These are phyloP conservation scores for Cyprinus carpio DNA, from an alignment of 2,113 vertebrate genomes.

Conservation along the genomic window DNA sequence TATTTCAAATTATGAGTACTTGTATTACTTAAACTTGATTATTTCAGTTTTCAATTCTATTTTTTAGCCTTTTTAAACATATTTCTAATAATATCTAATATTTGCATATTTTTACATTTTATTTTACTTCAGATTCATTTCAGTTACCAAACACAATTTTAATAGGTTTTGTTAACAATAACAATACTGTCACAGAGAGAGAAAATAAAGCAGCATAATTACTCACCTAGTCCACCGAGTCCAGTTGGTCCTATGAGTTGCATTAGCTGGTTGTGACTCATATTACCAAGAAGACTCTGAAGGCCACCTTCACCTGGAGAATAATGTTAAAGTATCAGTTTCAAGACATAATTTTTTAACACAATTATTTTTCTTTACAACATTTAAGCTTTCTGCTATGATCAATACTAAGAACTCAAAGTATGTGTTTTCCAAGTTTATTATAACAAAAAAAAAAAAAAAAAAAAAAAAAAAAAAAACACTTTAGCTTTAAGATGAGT, in stretches of 20 bases:
- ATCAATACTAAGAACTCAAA: not conserved
- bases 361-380: not conserved
- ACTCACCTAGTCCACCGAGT: not conserved
- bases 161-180: not conserved
- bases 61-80: no score
- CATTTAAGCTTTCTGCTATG: not conserved
- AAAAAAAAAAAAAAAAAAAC: not conserved
- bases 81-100: no score
- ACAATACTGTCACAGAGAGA: not conserved
- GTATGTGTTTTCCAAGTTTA: not conserved
- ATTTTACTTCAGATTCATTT: not conserved
- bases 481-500: not conserved
- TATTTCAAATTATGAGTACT: not conserved
- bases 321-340: not conserved
- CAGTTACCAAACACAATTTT: not conserved
- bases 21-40: not conserved
- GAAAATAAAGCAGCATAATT: not conserved
- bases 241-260: constrained; percentile 1
- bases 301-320: not conserved
- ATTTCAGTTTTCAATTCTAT: not conserved
- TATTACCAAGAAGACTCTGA: constrained; percentile 1
- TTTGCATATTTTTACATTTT: not conserved
- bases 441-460: not conserved
- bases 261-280: not conserved
- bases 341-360: not conserved